Evolutionary conservation across 2,113 vertebrate genomes (phyloP), one percentile per base, ranked within the genome.

Genomic region (Corythornis cristatus): DNA sequence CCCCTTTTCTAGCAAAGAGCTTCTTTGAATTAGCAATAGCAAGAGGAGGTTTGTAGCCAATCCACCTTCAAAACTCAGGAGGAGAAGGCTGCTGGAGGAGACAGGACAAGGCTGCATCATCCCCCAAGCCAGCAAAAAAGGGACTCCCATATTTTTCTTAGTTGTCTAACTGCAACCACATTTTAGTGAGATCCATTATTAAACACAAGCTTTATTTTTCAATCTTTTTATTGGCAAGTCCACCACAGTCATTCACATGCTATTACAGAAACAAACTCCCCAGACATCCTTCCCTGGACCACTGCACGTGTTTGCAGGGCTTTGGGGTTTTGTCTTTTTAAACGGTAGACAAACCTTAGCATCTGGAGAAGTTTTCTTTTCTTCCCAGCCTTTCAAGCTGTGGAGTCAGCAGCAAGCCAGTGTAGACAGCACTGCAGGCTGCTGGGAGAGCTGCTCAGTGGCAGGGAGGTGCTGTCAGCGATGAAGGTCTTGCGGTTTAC

Each of bases 401-500:
- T 6, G 3, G 74, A 68, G 37, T 35, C 65, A 58, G 46, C 87
- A 86, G 83, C 40, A 56, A 68, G 61, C 68, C 76, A 12, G 4
- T 2, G 17, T 16, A 13, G 21, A 9, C 35, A 11, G 3, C 5
- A 23, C 33, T 8, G 7, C 33, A n/a, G 86, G 5, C 35, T 9
- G 60, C 81, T 31, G 45, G 3, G 40, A 45, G 77, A 60, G 17
- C 1, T 3, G 37, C 42, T 21, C 13, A 33, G 79, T 76, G 68
- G 89, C 68, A 68, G 45, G 40, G 65, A 26, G 15, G 33, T 0
- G 5, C 31, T 42, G 91, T 87, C 96, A 96, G 95, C 58, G 82
- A 89, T 90, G 88, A 97, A 97, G 97, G 98, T 98, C 98, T 98
- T 98, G 98, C 98, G 98, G 98, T 98, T 99, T 98, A 98, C 98